A percentile compares a stretch with the other conserved stretches of the same genome.
phyloP scores from a whole-genome alignment of 2,797 vertebrate genomes.

The Sebastolobus altivelis region DNA sequence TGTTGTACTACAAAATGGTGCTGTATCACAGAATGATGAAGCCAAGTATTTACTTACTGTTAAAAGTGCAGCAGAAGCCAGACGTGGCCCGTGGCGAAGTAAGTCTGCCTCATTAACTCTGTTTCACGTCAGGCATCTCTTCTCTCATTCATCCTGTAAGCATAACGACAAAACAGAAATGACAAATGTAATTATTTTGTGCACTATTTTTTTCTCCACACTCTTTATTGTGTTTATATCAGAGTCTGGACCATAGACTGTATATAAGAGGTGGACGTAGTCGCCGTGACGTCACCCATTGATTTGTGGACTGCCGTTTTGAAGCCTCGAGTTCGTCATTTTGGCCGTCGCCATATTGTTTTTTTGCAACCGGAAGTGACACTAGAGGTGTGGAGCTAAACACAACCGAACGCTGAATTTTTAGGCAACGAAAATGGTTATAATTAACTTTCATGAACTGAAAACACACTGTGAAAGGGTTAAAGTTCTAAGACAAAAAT shows the following conservation, averaged over 20 bases:
- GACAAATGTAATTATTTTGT: not conserved
- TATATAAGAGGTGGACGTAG: accelerated
- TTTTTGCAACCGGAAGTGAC: too few species aligned
- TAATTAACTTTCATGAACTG: too few species aligned
- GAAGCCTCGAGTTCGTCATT: too few species aligned
- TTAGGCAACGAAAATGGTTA: too few species aligned
- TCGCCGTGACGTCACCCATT: too few species aligned
- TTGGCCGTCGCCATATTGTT: too few species aligned
- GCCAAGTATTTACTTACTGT: slow-evolving; percentile 12
- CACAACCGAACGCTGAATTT: too few species aligned
- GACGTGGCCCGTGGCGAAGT: not conserved
- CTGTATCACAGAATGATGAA: not conserved
- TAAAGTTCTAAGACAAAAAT: too few species aligned
- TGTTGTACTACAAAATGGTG: not conserved
- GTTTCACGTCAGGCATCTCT: not conserved
- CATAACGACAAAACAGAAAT: slow-evolving; percentile 24
- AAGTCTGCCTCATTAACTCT: slow-evolving; percentile 15
- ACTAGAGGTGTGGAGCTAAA: too few species aligned
- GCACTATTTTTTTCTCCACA: not conserved
- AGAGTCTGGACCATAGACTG: too few species aligned
- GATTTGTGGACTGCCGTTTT: too few species aligned
- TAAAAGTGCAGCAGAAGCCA: slow-evolving; percentile 15
- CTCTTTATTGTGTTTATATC: not conserved
- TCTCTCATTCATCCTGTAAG: not conserved
- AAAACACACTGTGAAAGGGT: too few species aligned